Base-by-base conservation (phyloP, 1,140 invertebrate genomes). In the Monochamus saltuarius region DNA sequence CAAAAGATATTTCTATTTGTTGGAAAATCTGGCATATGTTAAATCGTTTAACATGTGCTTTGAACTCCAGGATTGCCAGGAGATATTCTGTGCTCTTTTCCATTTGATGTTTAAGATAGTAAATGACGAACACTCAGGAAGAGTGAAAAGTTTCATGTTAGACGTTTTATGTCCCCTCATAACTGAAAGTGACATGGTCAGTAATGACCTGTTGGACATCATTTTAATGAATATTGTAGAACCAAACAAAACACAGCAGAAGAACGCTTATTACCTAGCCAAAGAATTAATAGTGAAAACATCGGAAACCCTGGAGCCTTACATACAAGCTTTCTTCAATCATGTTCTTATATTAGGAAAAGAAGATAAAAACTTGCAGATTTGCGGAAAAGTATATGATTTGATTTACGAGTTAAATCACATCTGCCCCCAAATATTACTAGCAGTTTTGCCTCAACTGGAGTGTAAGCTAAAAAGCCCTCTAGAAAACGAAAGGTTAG, bases 11-110 rank as follows among this genome's bases (percentile, higher is more conserved):
- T 98, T 98, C 79, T 99, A 99, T 79, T 80, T 93, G 43, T 79
- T 95, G 59, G 91, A 98, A 82, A 99, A 98, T 79, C 82, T 99
- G 61, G 95, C 95, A 8, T 98, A 96, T 79, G 95, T 98, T 16
- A 99, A 99, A 76, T 97, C 95, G 0, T 99, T 99, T 78, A 98
- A 98, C 77, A 98, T 99, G 89, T 98, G 96, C 78, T 95, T 98
- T 76, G 96, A 99, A 75, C 78, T 98, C 38, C 95, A 98, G 77
- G 95, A 98, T 77, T 97, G 91, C 70, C 94, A 98, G 78, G 93
- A 97, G 78, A 97, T 98, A 70, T 97, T 98, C 76, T 95, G 93
- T 73, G 87, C 88, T 39, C 81, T 99, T 0, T 98, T 98, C 78
- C 88, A 89, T 47, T 83, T 97, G n/a, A 96, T 98, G 85, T 98